These are phyloP conservation scores for Bubo bubo DNA, from an alignment of 2,113 vertebrate genomes.

Conservation along the genomic window DNA sequence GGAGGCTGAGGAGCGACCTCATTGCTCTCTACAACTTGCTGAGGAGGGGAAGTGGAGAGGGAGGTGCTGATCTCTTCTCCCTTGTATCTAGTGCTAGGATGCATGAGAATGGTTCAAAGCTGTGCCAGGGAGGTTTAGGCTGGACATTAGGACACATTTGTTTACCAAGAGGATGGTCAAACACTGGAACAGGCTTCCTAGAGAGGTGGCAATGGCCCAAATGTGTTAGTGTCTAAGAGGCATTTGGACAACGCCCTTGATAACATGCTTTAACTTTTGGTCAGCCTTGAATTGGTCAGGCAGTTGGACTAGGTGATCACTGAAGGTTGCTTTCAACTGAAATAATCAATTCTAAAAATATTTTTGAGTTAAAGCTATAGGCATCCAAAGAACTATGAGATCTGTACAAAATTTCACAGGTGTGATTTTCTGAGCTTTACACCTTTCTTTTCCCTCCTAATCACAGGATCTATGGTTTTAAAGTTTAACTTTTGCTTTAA, in stretches of 20 bases:
- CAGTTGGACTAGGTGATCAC: not conserved
- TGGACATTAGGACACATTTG: not conserved
- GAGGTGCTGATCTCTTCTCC: not conserved
- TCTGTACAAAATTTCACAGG: not conserved
- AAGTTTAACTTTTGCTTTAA: not conserved
- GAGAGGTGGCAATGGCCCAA: not conserved
- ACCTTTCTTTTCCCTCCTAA: not conserved
- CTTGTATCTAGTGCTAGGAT: not conserved
- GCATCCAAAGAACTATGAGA: not conserved
- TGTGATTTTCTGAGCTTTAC: not conserved
- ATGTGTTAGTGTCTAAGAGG: not conserved
- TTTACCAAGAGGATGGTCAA: not conserved
- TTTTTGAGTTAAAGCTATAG: not conserved
- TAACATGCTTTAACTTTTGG: not conserved
- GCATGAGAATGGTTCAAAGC: fast-evolving
- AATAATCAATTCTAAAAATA: not conserved
- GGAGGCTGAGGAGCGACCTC: not conserved
- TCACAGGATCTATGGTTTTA: not conserved
- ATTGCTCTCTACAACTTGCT: not conserved
- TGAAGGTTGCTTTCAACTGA: not conserved
- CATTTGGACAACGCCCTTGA: not conserved
- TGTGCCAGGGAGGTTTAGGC: fast-evolving
- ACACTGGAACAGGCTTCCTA: not conserved
- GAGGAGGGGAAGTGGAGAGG: not conserved
- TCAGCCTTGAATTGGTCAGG: not conserved